Evolutionary conservation across 2,797 vertebrate species (phyloP).

Genomic region (Huso huso): DNA sequence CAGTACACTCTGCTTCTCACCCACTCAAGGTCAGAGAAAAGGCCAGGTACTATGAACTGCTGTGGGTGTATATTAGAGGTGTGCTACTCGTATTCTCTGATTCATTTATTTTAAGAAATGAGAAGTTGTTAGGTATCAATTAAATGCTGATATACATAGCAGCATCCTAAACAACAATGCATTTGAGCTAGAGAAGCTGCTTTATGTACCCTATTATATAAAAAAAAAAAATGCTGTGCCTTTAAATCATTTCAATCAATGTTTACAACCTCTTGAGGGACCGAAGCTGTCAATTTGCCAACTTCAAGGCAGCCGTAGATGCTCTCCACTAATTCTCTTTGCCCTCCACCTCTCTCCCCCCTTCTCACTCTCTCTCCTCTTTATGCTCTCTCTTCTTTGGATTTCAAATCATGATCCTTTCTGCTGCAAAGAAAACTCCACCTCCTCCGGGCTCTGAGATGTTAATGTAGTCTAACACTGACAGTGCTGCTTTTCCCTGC

Average conservation of each 20-base stretch:
- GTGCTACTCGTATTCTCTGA: too few species aligned
- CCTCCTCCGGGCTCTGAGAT: slow-evolving; percentile 38
- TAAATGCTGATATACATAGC: too few species aligned
- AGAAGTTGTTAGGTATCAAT: too few species aligned
- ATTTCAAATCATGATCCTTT: slow-evolving; percentile 38
- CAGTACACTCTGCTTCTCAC: too few species aligned
- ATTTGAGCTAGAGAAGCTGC: too few species aligned
- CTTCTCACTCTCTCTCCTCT: slow-evolving; percentile 5
- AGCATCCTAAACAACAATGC: too few species aligned
- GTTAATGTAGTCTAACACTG: slow-evolving; percentile 49
- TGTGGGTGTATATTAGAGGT: too few species aligned
- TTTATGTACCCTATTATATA: neutral
- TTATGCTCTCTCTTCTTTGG: slow-evolving; percentile 4
- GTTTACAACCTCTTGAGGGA: slow-evolving; percentile 45
- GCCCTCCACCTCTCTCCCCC: slow-evolving; percentile 4
- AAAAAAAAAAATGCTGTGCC: slow-evolving; percentile 20
- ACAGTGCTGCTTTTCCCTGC: slow-evolving; percentile 30
- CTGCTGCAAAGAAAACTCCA: slow-evolving; percentile 51
- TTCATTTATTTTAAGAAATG: too few species aligned
- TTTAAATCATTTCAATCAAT: slow-evolving; percentile 52
- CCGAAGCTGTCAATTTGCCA: slow-evolving; percentile 35
- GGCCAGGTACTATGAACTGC: too few species aligned
- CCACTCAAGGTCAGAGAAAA: too few species aligned
- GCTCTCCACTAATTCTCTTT: slow-evolving; percentile 10
- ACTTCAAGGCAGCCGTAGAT: slow-evolving; percentile 36